Conservation (phyloP, 1,140 invertebrate genomes). For the Diachasma alloeum region DNA sequence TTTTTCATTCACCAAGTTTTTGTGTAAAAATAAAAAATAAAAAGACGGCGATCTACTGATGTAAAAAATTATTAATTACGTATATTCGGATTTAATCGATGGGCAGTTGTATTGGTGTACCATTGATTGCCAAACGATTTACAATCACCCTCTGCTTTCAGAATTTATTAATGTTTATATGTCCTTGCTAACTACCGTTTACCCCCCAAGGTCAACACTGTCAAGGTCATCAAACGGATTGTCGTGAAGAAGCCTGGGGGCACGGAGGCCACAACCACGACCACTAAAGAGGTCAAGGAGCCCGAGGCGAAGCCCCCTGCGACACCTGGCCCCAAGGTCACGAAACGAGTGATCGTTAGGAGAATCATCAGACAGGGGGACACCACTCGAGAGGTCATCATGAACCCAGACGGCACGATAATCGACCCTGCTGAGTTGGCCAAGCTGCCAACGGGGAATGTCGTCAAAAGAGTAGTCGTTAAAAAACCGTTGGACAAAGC, state of each 20-base stretch:
- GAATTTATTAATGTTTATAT: too few species aligned
- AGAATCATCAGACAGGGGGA: slow-evolving; percentile 62
- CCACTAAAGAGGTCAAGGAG: slow-evolving; percentile 41
- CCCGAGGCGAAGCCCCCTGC: slow-evolving; percentile 8
- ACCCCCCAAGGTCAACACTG: slow-evolving; percentile 48
- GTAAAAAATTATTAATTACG: too few species aligned
- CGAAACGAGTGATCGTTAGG: slow-evolving; percentile 58
- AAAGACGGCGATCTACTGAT: too few species aligned
- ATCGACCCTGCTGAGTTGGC: slow-evolving; percentile 61
- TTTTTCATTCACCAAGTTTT: too few species aligned
- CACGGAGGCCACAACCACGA: slow-evolving; percentile 7
- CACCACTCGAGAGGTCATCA: slow-evolving; percentile 57
- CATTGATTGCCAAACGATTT: too few species aligned
- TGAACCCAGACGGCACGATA: slow-evolving; percentile 61
- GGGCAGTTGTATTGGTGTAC: too few species aligned
- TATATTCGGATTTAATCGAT: too few species aligned
- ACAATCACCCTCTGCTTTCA: too few species aligned
- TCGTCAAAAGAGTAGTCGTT: slow-evolving; percentile 61
- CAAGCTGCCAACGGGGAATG: slow-evolving; percentile 60
- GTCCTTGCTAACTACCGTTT: too few species aligned
- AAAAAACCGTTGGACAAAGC: slow-evolving; percentile 56
- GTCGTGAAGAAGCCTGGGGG: slow-evolving; percentile 52
- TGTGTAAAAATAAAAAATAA: too few species aligned
- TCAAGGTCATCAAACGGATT: slow-evolving; percentile 61
- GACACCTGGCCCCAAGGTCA: slow-evolving; percentile 43